Base-by-base conservation (phyloP, 2,888 invertebrate species). In the Protodeltote pygarga region DNA sequence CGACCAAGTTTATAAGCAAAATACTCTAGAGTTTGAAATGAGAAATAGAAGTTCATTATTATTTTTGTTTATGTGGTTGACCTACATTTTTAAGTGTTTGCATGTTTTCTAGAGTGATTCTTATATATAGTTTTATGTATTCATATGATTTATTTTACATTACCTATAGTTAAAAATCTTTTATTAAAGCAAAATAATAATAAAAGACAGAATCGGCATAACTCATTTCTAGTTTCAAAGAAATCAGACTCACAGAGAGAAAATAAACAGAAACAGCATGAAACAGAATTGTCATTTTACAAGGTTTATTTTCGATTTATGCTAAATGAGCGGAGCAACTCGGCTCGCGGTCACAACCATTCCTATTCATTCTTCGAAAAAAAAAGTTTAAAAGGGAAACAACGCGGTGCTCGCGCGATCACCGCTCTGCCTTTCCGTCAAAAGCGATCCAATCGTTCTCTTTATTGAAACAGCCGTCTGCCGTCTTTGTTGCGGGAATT, bases 401-500 rank as follows among this genome's bases (percentile, higher is more conserved):
- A 75, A 71, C 65, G 68, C 61, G 57, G 59, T 55, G 53, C 65
- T 44, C 55, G 60, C 47, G 58, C 77, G 75, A 79, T 76, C 78
- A 71, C 73, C 70, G 74, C 77, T 73, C 70, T 75, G 81, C 81
- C 77, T 78, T 77, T 76, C 79, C 73, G 77, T 86, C 86, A 88
- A 87, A 87, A 83, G 85, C 86, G 79, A 79, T 86, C 79, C 84
- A 87, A 88, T 84, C 84, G 83, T 82, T 72, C 79, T 77, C 79
- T 84, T 87, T 87, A 88, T 89, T 87, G 86, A 79, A 81, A 76
- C 83, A 77, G 77, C 81, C 82, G 81, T 83, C 81, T 79, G 60
- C 77, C 79, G 78, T 85, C 88, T 88, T 88, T 89, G 87, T 86
- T 83, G 87, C 78, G 80, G 81, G 80, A 81, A 85, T 87, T 82